These are phyloP conservation scores for Penaeus monodon DNA, from an alignment of 2,888 invertebrate species.

Conservation along the genomic window DNA sequence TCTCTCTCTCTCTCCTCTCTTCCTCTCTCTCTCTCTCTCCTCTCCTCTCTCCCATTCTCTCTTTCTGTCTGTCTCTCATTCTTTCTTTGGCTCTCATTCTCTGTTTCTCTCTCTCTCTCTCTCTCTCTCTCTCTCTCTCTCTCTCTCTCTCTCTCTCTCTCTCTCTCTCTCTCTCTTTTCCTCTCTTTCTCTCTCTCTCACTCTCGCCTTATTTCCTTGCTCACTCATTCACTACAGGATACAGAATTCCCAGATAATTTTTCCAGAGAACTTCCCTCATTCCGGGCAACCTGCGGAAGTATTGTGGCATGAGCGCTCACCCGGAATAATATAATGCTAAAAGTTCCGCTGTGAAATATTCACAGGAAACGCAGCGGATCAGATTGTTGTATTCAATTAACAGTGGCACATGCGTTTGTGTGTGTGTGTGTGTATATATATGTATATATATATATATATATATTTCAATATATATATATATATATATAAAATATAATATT, in stretches of 20 bases:
- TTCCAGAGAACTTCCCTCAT: neutral
- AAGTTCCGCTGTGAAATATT: too few species aligned
- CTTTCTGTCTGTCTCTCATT: neutral
- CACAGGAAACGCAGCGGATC: too few species aligned
- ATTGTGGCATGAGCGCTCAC: too few species aligned
- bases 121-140: neutral
- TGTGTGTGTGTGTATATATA: too few species aligned
- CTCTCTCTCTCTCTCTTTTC: neutral
- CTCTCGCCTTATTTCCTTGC: neutral
- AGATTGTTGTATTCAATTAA: too few species aligned
- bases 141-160: neutral
- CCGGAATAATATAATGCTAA: too few species aligned
- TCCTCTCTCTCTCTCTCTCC: neutral
- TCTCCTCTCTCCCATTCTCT: neutral
- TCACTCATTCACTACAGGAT: too few species aligned
- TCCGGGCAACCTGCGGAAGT: neutral
- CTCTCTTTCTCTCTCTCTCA: neutral
- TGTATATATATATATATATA: too few species aligned
- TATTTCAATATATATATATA: too few species aligned
- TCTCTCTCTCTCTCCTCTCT: neutral
- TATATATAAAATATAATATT: too few species aligned
- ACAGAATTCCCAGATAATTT: too few species aligned
- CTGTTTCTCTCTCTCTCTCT: constrained; percentile 1
- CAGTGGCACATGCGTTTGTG: too few species aligned
- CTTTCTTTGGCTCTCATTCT: neutral